These are phyloP conservation scores for Mus spretus DNA, from an alignment of 2,797 vertebrate genomes.

Conservation along the genomic window DNA sequence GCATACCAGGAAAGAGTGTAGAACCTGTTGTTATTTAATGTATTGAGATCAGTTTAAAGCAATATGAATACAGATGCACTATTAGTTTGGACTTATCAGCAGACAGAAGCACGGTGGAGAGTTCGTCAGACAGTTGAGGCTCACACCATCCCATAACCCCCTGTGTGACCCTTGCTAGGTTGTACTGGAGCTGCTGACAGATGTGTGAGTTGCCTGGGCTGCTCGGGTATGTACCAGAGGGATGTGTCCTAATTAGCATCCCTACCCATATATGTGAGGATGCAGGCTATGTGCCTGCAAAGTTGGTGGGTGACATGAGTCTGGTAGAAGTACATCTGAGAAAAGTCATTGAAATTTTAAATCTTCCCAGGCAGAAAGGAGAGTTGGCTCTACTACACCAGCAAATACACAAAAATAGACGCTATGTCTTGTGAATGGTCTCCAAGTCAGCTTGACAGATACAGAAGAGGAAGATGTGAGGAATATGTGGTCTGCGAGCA, in stretches of 20 bases:
- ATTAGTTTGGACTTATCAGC: neutral
- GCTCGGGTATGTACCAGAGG: neutral
- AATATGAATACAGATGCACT: neutral
- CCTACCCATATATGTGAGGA: neutral
- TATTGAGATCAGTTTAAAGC: neutral
- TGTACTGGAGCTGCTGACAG: neutral
- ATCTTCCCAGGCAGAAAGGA: neutral
- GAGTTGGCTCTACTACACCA: neutral
- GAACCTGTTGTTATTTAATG: neutral
- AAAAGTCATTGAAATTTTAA: constrained; percentile 47
- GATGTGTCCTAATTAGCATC: neutral
- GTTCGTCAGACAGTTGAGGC: neutral
- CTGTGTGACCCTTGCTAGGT: neutral
- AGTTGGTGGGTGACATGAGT: neutral
- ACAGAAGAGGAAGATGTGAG: neutral
- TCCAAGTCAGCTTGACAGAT: neutral
- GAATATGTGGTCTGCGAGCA: neutral
- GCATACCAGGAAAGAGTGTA: neutral
- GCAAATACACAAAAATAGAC: neutral
- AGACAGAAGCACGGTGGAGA: neutral
- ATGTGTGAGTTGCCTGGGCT: neutral
- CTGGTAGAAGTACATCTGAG: neutral
- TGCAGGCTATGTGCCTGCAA: neutral
- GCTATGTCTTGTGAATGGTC: neutral
- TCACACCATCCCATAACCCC: neutral